Base-by-base conservation (phyloP, 1,140 invertebrate species). In the Macrocentrus cingulum region DNA sequence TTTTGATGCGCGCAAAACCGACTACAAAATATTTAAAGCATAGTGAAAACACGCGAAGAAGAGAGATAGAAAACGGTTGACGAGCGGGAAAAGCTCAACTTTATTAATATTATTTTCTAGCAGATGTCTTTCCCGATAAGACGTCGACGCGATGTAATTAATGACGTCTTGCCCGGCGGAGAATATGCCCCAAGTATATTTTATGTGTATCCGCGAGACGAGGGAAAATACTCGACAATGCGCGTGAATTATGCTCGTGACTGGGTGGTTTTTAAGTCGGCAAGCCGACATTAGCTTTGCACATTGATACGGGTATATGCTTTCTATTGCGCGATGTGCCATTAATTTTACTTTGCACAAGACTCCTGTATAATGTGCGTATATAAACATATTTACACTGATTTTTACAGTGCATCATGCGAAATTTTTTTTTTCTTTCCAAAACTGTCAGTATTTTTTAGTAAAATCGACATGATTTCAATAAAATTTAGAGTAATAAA, bases 21-120 rank as follows among this genome's bases (percentile, higher is more conserved):
- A n/a, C n/a, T n/a, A n/a, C n/a, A n/a, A n/a, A n/a, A n/a, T n/a
- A n/a, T n/a, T n/a, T n/a, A n/a, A n/a, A n/a, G n/a, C n/a, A n/a
- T n/a, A n/a, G n/a, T n/a, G 4, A 42, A 42, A 42, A 18, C 41
- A 18, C 20, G 8, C 37, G 9, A 5, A 4, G 25, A 29, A 29
- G 9, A 4, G 9, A 29, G 25, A 29, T 4, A 9, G 4, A 29
- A 41, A 13, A 39, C 20, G 48, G 56, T 46, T 42, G 20, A 39
- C 34, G 34, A 19, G 34, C n/a, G 32, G 18, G 22, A 48, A 34
- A 34, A 36, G 58, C 63, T 71, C 60, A 72, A 76, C 66, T 76
- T 79, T 77, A 77, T 75, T 75, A 79, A 80, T 79, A 79, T 80
- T 79, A 80, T 79, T 79, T 79, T 77, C 77, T 70, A 71, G 66